Evolutionary conservation across 2,888 invertebrate species (phyloP).

Genomic region (Dione juno): DNA sequence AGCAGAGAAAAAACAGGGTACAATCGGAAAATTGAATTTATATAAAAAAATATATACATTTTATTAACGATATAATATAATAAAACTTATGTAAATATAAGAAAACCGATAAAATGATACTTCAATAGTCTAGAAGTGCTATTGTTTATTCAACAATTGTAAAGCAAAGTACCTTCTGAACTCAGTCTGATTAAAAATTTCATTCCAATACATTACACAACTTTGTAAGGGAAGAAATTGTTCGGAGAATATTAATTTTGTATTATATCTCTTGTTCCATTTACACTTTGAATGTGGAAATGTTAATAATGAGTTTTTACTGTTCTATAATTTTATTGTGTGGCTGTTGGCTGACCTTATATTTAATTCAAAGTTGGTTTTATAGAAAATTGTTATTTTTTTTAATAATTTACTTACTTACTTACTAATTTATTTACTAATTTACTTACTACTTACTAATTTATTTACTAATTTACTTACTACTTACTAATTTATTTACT

Average conservation of each 20-base stretch:
- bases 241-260: constrained; percentile 5
- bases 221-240: constrained; percentile 11
- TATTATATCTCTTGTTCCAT: constrained; percentile 6
- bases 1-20: background rate
- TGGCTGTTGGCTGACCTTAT: background rate
- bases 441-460: too few relatives aligned
- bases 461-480: too few relatives aligned
- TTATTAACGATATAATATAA: background rate
- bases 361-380: too few relatives aligned
- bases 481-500: too few relatives aligned
- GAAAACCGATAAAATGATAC: constrained; percentile 15
- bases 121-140: constrained; percentile 29
- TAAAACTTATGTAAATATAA: constrained; percentile 20
- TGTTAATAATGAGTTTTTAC: background rate
- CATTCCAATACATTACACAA: constrained; percentile 34
- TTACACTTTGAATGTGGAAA: background rate
- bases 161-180: constrained; percentile 29
- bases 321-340: background rate
- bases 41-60: background rate
- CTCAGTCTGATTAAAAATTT: constrained; percentile 35
- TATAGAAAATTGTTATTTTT: too few relatives aligned
- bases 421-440: too few relatives aligned
- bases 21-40: background rate
- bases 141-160: constrained; percentile 38
- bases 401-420: too few relatives aligned